A percentile compares a stretch with the other conserved stretches of the same genome.
Conservation (phyloP, 2,113 vertebrate species). For the Syngnathus floridae region DNA sequence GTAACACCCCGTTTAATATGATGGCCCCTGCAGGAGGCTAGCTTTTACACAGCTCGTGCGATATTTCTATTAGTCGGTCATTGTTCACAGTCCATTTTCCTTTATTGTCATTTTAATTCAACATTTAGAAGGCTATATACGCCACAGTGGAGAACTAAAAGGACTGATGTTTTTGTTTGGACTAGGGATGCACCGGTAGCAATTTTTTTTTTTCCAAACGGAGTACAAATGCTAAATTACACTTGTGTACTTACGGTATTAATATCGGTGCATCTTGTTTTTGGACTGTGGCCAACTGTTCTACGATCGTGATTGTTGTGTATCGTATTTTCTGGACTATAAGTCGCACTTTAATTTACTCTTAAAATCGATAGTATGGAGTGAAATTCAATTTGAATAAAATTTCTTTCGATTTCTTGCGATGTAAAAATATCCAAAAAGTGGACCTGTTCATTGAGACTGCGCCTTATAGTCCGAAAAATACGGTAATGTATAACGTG, state of each 20-base stretch:
- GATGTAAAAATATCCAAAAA: no score
- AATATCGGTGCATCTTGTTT: neutral
- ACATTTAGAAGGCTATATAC: conserved; percentile 38
- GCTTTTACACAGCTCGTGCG: conserved; percentile 37
- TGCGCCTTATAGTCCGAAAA: no score
- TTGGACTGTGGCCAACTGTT: conserved; percentile 15
- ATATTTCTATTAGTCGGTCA: conserved; percentile 38
- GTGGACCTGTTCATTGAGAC: no score
- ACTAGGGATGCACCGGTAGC: conserved; percentile 23
- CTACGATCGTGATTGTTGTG: conserved; percentile 5
- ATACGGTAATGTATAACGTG: conserved; percentile 21
- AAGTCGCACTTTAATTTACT: no score
- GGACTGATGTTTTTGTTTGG: conserved; percentile 17
- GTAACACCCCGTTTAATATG: conserved; percentile 42
- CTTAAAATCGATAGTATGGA: no score
- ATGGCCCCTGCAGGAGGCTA: conserved; percentile 34
- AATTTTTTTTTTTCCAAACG: neutral
- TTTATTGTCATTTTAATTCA: conserved; percentile 46
- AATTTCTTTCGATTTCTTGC: no score
- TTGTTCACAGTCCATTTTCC: conserved; percentile 48
- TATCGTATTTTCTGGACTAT: no score
- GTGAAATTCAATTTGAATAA: no score
- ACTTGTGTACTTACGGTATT: neutral
- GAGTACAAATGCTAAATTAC: no score
- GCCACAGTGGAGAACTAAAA: conserved; percentile 12